Base-by-base conservation (phyloP, 2,888 invertebrate genomes). In the Drosophila demipolita region DNA sequence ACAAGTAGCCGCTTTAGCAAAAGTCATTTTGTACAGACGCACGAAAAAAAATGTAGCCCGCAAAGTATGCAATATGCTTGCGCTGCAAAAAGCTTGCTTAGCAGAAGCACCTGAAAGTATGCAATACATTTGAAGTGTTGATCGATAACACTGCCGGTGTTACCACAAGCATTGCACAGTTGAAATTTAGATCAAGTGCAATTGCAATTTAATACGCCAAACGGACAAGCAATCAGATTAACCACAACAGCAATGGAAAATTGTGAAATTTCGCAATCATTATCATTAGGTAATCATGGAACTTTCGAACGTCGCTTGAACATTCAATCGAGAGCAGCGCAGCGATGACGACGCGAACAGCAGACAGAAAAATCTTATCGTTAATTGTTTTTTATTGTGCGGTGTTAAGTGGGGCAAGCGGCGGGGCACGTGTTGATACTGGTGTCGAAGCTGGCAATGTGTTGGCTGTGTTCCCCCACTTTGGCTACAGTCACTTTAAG, bases 401-500 rank as follows among this genome's bases (percentile, higher is more conserved):
- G 54, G 38, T 63, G 57, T 15, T 66, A 23, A 75, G 58, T 75
- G 69, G 54, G 9, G 38, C 45, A 45, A 45, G 20, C 20, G 42
- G n/a, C 42, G 20, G 7, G 12, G 12, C 15, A 23, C 12, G 23
- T 15, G 45, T 7, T 15, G 20, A 9, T 9, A 9, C 9, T 40
- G 40, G 48, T 32, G 53, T 42, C 9, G 17, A 32, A 0, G 84
- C 79, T 36, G 81, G 90, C n/a, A 91, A 92, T 60, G 95, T 96
- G 78, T 92, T 96, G 38, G 96, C 94, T 23, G 92, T 96, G 67
- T 96, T 96, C 87, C 95, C 95, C 0, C 95, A 96, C 80, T 94
- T 94, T 7, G 96, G 96, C 2, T 95, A 95, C 80, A 96, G 96
- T 67, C 96, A 97, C 91, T 96, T 95, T 82, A 93, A 95, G 35